These are phyloP conservation scores for Amphipoea lucens DNA, from an alignment of 2,888 invertebrate species.

Conservation along the genomic window DNA sequence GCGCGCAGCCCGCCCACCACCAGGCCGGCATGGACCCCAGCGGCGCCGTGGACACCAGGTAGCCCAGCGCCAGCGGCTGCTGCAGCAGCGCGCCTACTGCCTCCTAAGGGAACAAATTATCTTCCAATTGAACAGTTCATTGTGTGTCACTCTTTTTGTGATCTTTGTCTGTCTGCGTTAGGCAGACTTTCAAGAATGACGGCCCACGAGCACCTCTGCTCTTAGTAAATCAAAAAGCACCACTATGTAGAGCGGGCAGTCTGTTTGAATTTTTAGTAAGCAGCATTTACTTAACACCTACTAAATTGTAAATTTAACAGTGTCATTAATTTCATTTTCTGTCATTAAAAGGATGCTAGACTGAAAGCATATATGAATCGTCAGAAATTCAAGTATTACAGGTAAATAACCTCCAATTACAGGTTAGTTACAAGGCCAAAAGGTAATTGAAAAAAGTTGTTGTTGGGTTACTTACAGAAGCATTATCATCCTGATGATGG, in stretches of 20 bases:
- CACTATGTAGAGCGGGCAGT: neutral
- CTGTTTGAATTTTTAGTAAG: neutral
- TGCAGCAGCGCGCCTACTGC: constrained; percentile 97
- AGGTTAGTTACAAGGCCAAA: neutral
- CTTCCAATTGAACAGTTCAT: neutral
- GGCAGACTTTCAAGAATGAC: neutral
- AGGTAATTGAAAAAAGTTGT: neutral
- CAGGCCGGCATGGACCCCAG: constrained; percentile 98
- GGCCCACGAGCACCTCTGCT: neutral
- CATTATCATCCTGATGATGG: constrained; percentile 71
- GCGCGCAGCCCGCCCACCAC: constrained; percentile 98
- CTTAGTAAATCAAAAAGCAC: neutral
- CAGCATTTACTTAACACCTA: neutral
- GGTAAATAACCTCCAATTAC: too few species aligned
- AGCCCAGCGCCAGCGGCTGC: constrained; percentile 99
- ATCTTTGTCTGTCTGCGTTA: neutral
- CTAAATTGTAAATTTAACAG: too few species aligned
- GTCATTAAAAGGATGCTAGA: neutral
- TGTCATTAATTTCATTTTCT: neutral
- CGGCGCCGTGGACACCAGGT: constrained; percentile 98
- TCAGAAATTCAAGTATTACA: neutral
- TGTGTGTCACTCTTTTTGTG: too few species aligned
- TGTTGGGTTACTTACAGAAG: constrained; percentile 64
- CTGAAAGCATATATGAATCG: neutral
- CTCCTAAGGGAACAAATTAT: constrained; percentile 80